Evolutionary conservation across 2,888 invertebrate species (phyloP), one percentile per base, ranked within the genome.

Genomic region (Carcina quercana): DNA sequence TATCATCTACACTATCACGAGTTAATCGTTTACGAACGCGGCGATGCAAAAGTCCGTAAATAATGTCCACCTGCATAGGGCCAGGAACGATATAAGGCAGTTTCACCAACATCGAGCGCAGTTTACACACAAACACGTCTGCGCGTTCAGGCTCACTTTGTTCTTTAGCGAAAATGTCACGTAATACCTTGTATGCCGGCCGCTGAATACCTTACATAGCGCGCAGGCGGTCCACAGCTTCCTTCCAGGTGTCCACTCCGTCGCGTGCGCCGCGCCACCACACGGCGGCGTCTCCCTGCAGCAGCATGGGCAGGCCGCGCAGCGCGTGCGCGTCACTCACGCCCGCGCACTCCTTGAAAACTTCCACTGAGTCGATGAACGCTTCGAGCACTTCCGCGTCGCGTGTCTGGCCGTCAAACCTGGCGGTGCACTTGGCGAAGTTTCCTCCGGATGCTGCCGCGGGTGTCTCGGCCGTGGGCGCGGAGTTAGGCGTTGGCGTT

Each of bases 361-460:
- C 17, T 11, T 29, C 30, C 10, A 37, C 25, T 3, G 37, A 34
- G 13, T 40, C 37, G n/a, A 40, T 27, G 17, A 40, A 40, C 2
- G 22, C 30, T 8, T 40, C 37, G 14, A 40, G 12, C 4, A 19
- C 11, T 15, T 30, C 36, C 1, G 10, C 21, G 8, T 15, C 4
- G n/a, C n/a, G n/a, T n/a, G n/a, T n/a, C 2, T n/a, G 13, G 7
- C 40, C 40, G 7, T 17, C 13, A 15, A 32, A 40, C 3, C 34
- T 15, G 6, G 40, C 30, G 5, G 33, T 30, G 25, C 40, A 40
- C 5, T 22, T 14, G 2, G 28, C n/a, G 15, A 40, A 40, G 29
- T 27, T 36, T 1, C 36, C 35, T 4, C 13, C 5, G n/a, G 11
- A 8, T 25, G 28, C n/a, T 11, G 19, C 7, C 13, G 19, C 13